These are phyloP conservation scores for Todiramphus chloris DNA, from an alignment of 2,113 vertebrate species.

Conservation along the genomic window DNA sequence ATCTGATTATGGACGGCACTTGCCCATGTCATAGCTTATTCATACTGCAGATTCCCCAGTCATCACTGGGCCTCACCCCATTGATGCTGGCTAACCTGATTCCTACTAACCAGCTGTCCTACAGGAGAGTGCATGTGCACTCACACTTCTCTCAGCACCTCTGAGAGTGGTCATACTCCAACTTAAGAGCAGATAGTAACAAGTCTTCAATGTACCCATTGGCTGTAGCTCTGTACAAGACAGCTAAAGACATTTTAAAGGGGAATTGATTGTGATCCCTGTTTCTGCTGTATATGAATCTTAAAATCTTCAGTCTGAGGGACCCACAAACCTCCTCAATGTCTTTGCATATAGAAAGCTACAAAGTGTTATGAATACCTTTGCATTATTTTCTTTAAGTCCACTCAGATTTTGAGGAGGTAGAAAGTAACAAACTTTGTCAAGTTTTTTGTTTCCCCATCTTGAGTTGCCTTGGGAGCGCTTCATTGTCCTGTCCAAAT, in stretches of 20 bases:
- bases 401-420: neutral
- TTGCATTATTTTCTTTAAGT: neutral
- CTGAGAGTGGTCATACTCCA: neutral
- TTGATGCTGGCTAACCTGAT: neutral
- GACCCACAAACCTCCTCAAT: neutral
- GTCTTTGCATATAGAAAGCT: neutral
- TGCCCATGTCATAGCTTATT: neutral
- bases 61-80: neutral
- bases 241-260: neutral
- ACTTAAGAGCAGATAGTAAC: neutral
- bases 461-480: neutral
- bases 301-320: neutral
- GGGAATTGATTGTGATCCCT: neutral
- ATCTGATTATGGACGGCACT: neutral
- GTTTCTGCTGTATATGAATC: neutral
- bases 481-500: neutral
- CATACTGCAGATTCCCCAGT: neutral
- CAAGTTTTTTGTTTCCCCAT: neutral
- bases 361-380: neutral
- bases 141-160: neutral
- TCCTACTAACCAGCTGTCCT: neutral
- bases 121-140: fast-evolving
- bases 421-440: neutral
- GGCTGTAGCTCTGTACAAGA: neutral
- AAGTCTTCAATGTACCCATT: neutral